These are phyloP conservation scores for Heliconius aoede DNA, from an alignment of 2,888 invertebrate species.

Conservation along the genomic window DNA sequence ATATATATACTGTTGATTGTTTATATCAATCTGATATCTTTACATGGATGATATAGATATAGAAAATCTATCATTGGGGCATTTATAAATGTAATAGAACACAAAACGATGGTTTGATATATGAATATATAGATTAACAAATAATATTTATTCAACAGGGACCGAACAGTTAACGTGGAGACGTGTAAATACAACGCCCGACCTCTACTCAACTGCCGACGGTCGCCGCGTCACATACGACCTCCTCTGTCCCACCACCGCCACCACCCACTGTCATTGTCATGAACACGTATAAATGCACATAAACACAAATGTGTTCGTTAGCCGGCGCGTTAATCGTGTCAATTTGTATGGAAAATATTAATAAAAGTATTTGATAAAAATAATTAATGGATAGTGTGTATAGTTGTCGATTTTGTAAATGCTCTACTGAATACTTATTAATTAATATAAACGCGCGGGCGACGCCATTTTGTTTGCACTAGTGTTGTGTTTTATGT, in stretches of 20 bases:
- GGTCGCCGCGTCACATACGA: constrained; percentile 21
- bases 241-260: not conserved
- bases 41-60: too few species aligned
- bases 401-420: constrained; percentile 47
- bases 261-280: not conserved
- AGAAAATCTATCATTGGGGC: too few species aligned
- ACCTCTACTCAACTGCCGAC: constrained; percentile 52
- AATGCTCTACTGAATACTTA: constrained; percentile 41
- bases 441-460: constrained; percentile 32
- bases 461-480: constrained; percentile 29
- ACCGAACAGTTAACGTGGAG: constrained; percentile 56
- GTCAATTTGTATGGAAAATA: constrained; percentile 50
- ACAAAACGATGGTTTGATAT: not conserved
- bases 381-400: constrained; percentile 43
- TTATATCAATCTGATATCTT: too few species aligned
- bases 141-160: constrained; percentile 51
- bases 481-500: constrained; percentile 32
- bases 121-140: too few species aligned
- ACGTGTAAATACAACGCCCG: constrained; percentile 66
- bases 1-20: not conserved
- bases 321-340: constrained; percentile 36
- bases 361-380: constrained; percentile 32
- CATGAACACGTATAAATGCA: constrained; percentile 21
- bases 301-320: constrained; percentile 32
- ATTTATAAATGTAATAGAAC: too few species aligned